Base-by-base conservation (phyloP, 2,797 vertebrate genomes). In the Brotogeris chrysoptera region DNA sequence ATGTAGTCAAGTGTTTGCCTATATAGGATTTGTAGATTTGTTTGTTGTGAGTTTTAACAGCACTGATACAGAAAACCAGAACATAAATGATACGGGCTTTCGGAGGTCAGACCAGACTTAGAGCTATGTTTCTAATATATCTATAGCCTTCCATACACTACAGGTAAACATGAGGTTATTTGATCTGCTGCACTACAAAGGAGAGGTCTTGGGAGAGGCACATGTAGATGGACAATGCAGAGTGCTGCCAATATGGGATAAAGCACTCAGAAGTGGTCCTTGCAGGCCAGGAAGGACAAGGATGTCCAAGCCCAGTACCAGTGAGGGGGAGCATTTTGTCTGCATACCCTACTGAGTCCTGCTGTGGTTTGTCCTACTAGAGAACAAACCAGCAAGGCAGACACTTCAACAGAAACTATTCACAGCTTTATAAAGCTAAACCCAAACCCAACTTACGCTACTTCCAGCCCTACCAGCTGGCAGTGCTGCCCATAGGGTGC, bases 181-280 rank as follows among this genome's bases (percentile, higher is more conserved):
- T 49, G 64, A 76, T 32, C 9, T 59, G 60, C 32, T 63, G 61
- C 1, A 2, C 38, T 59, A 38, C 32, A 43, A 43, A 70, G 38
- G 16, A 60, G 39, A 60, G 11, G 15, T 47, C 50, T 52, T 2
- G 0, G 61, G 36, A 64, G 21, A 65, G 5, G 41, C 24, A 60
- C 0, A 1, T 10, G 19, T 36, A 30, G 14, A 11, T 13, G 13
- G 16, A 73, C 47, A 80, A 44, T 2, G 6, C 0, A 13, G 27
- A 69, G 46, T 1, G 1, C 15, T 86, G 70, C 15, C 65, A 55
- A 44, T 4, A 21, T 2, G 6, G 32, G 24, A 28, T 0, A 1
- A 66, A 77, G 32, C 20, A 9, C 2, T 34, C 10, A 13, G 47
- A 84, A 82, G 28, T 15, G 24, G 15, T 32, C 59, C 36, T 39